These are phyloP conservation scores for Diplogasteroides magnus DNA, from an alignment of 1,140 invertebrate genomes.

Conservation along the genomic window DNA sequence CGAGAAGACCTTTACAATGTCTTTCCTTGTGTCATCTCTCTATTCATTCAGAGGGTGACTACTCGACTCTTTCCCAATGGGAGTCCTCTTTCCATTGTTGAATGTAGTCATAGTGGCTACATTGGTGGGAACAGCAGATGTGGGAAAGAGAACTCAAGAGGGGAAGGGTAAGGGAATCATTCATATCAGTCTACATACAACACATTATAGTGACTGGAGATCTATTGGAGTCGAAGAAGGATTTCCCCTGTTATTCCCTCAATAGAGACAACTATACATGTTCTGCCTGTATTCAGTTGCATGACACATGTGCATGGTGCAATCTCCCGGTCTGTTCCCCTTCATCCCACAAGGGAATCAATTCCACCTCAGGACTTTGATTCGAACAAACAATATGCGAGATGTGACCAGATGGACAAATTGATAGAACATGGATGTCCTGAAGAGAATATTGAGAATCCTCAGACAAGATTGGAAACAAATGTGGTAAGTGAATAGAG, in stretches of 20 bases:
- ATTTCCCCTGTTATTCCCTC: conserved; percentile 54
- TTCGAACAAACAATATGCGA: conserved; percentile 49
- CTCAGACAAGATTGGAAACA: conserved; percentile 41
- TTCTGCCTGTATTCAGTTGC: conserved; percentile 48
- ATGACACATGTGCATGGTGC: conserved; percentile 55
- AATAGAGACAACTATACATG: conserved; percentile 53
- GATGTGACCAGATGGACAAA: conserved; percentile 44
- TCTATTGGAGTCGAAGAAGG: conserved; percentile 40
- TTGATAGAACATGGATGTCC: conserved; percentile 51
- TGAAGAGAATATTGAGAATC: conserved; percentile 46
- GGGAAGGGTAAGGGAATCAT: neutral
- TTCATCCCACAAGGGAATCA: conserved; percentile 2
- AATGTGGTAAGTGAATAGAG: conserved; percentile 20
- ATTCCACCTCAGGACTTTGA: conserved; percentile 45
- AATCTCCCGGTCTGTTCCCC: conserved; percentile 39
- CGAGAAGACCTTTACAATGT: too few species aligned
- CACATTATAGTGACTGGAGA: conserved; percentile 25
- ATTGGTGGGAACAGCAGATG: too few species aligned
- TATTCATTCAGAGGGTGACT: too few species aligned
- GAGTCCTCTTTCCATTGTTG: too few species aligned
- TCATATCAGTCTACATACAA: conserved; percentile 3
- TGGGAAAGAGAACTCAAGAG: conserved; percentile 1
- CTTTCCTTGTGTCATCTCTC: too few species aligned
- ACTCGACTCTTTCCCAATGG: too few species aligned
- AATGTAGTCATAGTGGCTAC: too few species aligned